A percentile compares a stretch with the other conserved stretches of the same genome.
These are phyloP conservation scores for Hybos culiciformis DNA, from an alignment of 2,888 invertebrate species.

Conservation along the genomic window DNA sequence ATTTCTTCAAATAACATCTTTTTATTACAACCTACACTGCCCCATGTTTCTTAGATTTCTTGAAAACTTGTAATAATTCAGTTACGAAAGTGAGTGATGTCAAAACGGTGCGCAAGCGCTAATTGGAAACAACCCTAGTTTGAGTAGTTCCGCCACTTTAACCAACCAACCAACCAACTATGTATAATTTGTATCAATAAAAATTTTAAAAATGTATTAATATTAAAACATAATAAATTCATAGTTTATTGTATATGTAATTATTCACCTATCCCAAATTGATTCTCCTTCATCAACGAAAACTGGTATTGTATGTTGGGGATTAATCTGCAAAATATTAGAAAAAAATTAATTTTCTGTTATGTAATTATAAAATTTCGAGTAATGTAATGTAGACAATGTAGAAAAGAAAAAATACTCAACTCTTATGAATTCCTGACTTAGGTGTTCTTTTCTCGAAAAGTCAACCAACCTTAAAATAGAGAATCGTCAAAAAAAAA, in stretches of 20 bases:
- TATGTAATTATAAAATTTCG: background rate
- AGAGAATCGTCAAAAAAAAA: slow-evolving; percentile 1
- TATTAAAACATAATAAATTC: background rate
- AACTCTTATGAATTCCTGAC: slow-evolving; percentile 33
- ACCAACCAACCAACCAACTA: no score
- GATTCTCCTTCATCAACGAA: slow-evolving; percentile 40
- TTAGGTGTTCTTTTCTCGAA: slow-evolving; percentile 29
- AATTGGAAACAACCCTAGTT: no score
- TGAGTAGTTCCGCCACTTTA: no score
- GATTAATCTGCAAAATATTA: slow-evolving; percentile 38
- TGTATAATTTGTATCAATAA: background rate
- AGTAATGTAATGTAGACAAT: background rate
- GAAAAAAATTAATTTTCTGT: background rate
- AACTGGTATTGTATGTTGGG: slow-evolving; percentile 43
- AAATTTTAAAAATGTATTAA: background rate
- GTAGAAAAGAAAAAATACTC: background rate
- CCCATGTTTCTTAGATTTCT: no score
- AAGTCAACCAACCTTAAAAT: slow-evolving; percentile 35
- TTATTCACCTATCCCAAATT: slow-evolving; percentile 38
- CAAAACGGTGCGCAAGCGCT: no score
- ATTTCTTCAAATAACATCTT: no score
- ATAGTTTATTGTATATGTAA: background rate
- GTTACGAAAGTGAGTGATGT: no score
- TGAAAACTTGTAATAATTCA: no score
- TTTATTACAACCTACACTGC: no score